Evolutionary conservation across 2,797 vertebrate genomes (phyloP), one percentile per base, ranked within the genome.

Genomic region (Manis pentadactyla): DNA sequence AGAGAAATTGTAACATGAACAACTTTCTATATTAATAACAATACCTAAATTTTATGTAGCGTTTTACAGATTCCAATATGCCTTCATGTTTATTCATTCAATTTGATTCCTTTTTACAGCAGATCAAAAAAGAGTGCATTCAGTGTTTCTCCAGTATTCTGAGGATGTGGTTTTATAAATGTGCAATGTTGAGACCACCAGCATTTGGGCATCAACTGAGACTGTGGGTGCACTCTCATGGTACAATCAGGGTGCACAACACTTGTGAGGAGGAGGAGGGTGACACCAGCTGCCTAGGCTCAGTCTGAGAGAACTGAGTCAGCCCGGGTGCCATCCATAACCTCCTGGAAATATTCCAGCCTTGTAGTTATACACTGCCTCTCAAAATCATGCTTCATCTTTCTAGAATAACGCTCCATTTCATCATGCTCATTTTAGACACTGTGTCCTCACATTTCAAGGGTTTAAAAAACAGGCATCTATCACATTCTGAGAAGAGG

Each of bases 381-480:
- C 61, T 84, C 88, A 89, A 93, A 95, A 96, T 89, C 21, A 69
- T 11, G 5, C 59, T 90, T 96, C 25, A 3, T 90, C 84, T 90
- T 96, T 95, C 69, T 96, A 97, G 88, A 97, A 97, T 96, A 91
- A 94, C 81, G 61, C 29, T 90, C 51, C 71, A 64, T 97, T 97
- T 97, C 88, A 87, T 94, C 86, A 93, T 61, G 49, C 55, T 96
- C 59, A 69, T 96, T 96, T 95, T 87, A 87, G 61, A 84, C 87
- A 84, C 31, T 71, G 83, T 94, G 27, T 59, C 61, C 75, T 91
- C 82, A 89, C 34, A 53, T 94, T 97, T 95, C 71, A 85, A 86
- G 71, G 82, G 55, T 90, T 96, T 91, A 94, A 97, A 96, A 82
- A 95, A 89, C 59, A 97, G 78, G 37, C 55, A 92, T 87, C 68